These are phyloP conservation scores for Andrena haemorrhoa DNA, from an alignment of 2,888 invertebrate species.

Conservation along the genomic window DNA sequence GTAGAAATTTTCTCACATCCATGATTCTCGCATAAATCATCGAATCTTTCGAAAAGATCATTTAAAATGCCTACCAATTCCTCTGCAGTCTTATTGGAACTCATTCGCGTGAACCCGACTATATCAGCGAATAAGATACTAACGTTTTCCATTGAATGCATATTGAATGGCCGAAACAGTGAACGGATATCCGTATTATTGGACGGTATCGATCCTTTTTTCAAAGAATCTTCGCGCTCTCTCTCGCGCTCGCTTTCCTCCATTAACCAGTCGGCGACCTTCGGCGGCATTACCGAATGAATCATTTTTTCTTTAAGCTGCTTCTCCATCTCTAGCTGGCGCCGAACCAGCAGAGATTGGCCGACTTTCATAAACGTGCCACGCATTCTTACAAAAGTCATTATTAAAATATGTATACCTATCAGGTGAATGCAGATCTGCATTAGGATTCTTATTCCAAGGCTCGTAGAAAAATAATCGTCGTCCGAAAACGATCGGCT, in stretches of 20 bases:
- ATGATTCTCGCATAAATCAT: conserved; percentile 93
- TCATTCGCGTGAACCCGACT: conserved; percentile 99
- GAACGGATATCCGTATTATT: conserved; percentile 90
- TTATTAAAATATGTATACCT: conserved; percentile 96
- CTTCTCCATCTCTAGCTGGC: conserved; percentile 96
- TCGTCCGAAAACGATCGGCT: conserved; percentile 60
- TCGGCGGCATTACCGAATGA: conserved; percentile 98
- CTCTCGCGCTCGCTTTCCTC: conserved; percentile 90
- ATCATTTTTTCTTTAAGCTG: conserved; percentile 98
- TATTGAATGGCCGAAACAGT: conserved; percentile 97
- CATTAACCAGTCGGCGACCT: conserved; percentile 94
- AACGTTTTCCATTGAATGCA: conserved; percentile 98
- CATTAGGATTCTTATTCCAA: conserved; percentile 91
- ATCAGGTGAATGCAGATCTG: conserved; percentile 96
- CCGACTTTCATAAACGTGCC: conserved; percentile 98
- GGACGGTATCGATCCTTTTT: conserved; percentile 83
- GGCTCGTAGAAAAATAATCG: conserved; percentile 78
- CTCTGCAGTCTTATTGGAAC: conserved; percentile 98
- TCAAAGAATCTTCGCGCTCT: conserved; percentile 86
- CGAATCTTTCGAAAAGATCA: conserved; percentile 98
- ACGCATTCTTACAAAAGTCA: conserved; percentile 96
- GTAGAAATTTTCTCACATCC: conserved; percentile 99
- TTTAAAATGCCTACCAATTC: conserved; percentile 97
- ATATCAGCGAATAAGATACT: conserved; percentile 99
- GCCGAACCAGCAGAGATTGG: conserved; percentile 94